Conservation (phyloP, 2,797 vertebrate species). For the Champsocephalus esox region DNA sequence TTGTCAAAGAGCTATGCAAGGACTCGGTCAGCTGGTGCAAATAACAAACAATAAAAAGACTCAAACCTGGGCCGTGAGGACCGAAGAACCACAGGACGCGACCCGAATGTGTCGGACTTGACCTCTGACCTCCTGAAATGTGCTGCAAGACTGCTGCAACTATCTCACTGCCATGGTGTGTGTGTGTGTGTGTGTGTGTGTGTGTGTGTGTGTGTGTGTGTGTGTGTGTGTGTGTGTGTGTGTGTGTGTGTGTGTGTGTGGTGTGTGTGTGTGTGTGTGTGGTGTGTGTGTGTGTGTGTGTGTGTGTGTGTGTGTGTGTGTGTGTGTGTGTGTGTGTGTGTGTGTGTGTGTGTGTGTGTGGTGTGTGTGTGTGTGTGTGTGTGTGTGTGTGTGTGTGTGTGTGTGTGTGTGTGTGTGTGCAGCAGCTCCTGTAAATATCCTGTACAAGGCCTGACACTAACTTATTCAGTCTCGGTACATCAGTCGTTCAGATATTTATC, state of each 20-base stretch:
- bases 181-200: conserved; percentile 34
- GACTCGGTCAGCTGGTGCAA: conserved; percentile 58
- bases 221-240: conserved; percentile 11
- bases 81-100: conserved; percentile 61
- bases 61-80: conserved; percentile 45
- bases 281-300: no score
- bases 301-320: no score
- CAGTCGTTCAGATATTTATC: conserved; percentile 72
- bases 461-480: conserved; percentile 89
- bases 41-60: conserved; percentile 15
- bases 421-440: conserved; percentile 78
- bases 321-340: neutral
- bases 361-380: conserved; percentile 34
- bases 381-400: neutral
- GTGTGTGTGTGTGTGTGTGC: conserved; percentile 23
- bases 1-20: conserved; percentile 80
- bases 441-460: conserved; percentile 92
- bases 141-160: conserved; percentile 83
- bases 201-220: neutral
- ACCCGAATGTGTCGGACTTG: conserved; percentile 87
- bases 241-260: conserved; percentile 4
- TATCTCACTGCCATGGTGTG: conserved; percentile 71
- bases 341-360: conserved; percentile 25
- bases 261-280: neutral
- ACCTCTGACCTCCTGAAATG: conserved; percentile 77